Evolutionary conservation across 2,888 invertebrate species (phyloP), one percentile per base, ranked within the genome.

Genomic region (Dusona sp.): DNA sequence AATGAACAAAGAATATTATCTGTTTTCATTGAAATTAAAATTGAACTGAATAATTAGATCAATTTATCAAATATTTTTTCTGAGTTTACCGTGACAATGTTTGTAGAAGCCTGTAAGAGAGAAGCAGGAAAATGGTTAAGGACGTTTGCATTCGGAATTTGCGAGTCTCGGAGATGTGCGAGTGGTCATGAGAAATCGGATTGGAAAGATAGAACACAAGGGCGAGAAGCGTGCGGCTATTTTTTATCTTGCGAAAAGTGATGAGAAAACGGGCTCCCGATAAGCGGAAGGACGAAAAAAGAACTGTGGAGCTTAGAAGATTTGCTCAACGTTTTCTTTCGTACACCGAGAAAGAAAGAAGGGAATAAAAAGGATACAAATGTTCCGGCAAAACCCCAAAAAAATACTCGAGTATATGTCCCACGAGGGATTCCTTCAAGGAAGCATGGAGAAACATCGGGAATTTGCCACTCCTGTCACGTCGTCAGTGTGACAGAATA

Each of bases 391-490:
- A 48, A 38, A 67, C 38, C 51, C 65, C 42, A 42, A n/a, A 19
- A 51, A 51, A 54, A 78, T 80, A 73, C 48, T 68, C 48, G n/a
- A 80, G 73, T 36, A 80, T 51, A 64, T 64, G 80, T 73, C 51
- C 61, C 57, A 42, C 72, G 51, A 65, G 80, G 80, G 73, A 65
- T 48, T 73, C 25, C 11, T 33, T n/a, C 22, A n/a, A 72, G 61
- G 64, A 33, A 57, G 48, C 19, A 54, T 54, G 16, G 65, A 45
- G 16, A 42, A 57, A 79, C 67, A 67, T 79, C 45, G 65, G 67
- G 45, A 84, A 57, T 79, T 74, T 61, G 36, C 33, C 29, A 80
- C 68, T 80, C 84, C 16, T 36, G 54, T 84, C 84, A 84, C 84
- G 84, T 84, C 72, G 11, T 22, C 64, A 70, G 13, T 72, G 79